Conservation (phyloP, 2,113 vertebrate genomes). For the Morone saxatilis region DNA sequence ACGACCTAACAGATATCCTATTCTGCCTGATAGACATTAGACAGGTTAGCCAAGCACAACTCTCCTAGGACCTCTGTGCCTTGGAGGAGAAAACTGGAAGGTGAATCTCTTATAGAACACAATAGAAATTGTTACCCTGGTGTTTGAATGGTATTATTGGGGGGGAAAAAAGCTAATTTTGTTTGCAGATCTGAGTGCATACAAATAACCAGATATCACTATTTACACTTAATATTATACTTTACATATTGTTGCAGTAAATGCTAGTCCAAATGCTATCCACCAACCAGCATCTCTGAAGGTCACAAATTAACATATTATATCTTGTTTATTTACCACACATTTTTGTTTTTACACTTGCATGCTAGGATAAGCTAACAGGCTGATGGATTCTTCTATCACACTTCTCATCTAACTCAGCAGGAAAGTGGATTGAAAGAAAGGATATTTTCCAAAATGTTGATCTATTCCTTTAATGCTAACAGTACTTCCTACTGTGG, state of each 20-base stretch:
- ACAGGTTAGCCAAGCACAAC: constrained; percentile 8
- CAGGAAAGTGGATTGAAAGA: too few relatives aligned
- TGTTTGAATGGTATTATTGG: not conserved
- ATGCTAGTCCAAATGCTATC: not conserved
- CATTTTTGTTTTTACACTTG: not conserved
- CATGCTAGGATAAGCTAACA: not conserved
- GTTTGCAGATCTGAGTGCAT: not conserved
- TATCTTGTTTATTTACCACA: not conserved
- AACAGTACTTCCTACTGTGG: not conserved
- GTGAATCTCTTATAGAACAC: not conserved
- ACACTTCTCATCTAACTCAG: not conserved
- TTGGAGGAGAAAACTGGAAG: not conserved
- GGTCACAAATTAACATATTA: not conserved
- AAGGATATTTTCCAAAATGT: not conserved
- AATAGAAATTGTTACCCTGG: not conserved
- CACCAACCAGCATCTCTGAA: too few relatives aligned
- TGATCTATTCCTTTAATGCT: not conserved
- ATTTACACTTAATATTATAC: not conserved
- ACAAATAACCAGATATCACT: not conserved
- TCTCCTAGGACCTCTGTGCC: not conserved
- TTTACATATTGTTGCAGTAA: not conserved
- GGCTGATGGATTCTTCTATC: not conserved
- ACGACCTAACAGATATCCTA: not conserved
- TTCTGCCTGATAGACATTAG: constrained; percentile 19
- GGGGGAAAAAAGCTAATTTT: not conserved